Evolutionary conservation across 2,888 invertebrate genomes (phyloP).

Genomic region (Lasiommata megera): DNA sequence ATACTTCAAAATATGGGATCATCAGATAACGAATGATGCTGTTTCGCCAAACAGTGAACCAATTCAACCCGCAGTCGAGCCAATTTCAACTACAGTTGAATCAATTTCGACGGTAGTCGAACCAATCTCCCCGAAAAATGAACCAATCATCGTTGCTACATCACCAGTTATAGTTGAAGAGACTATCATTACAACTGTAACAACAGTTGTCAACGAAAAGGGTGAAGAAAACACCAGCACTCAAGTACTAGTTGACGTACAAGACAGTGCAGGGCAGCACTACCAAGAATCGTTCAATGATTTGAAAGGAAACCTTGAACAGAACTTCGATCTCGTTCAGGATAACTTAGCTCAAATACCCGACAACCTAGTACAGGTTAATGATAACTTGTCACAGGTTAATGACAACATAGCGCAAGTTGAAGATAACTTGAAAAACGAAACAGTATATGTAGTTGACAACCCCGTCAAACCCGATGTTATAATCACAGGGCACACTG

Average conservation of each 20-base stretch:
- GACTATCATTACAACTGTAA: slow-evolving; percentile 31
- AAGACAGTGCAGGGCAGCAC: slow-evolving; percentile 9
- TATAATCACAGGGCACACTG: slow-evolving; percentile 2
- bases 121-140: slow-evolving; percentile 18
- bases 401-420: background rate
- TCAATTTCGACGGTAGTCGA: slow-evolving; percentile 14
- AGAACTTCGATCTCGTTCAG: background rate
- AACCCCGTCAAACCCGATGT: slow-evolving; percentile 7
- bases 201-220: slow-evolving; percentile 13
- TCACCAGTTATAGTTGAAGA: slow-evolving; percentile 33
- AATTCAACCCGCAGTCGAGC: slow-evolving; percentile 11
- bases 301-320: slow-evolving; percentile 3
- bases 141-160: slow-evolving; percentile 22
- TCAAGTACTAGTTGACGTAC: slow-evolving; percentile 19
- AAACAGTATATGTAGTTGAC: slow-evolving; percentile 34
- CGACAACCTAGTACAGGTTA: background rate
- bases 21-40: slow-evolving; percentile 40
- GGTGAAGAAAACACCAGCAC: slow-evolving; percentile 15
- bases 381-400: background rate
- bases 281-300: slow-evolving; percentile 13
- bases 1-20: slow-evolving; percentile 66
- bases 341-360: slow-evolving; percentile 2
- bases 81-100: slow-evolving; percentile 15
- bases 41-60: slow-evolving; percentile 17
- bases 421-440: slow-evolving; percentile 22